phyloP scores from a whole-genome alignment of 2,113 vertebrate species.

The Bufo gargarizans region DNA sequence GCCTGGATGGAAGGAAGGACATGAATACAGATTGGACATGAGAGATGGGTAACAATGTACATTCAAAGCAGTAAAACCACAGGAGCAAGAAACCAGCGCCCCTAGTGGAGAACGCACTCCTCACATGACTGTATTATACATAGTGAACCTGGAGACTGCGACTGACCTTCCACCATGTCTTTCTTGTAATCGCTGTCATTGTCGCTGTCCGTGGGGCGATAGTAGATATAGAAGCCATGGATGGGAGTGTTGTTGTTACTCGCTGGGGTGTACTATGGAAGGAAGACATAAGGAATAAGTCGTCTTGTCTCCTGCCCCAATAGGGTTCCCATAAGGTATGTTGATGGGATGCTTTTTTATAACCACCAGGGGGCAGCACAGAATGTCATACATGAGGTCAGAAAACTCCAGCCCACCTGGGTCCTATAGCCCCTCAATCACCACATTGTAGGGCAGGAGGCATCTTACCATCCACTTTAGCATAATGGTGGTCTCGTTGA shows the following conservation, averaged over 20 bases:
- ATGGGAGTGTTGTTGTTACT: constrained; percentile 97
- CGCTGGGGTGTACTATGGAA: constrained; percentile 84
- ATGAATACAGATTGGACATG: background rate
- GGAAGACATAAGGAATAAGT: background rate
- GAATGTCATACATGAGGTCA: too few relatives aligned
- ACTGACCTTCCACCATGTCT: constrained; percentile 90
- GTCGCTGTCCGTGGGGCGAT: constrained; percentile 97
- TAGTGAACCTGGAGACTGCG: background rate
- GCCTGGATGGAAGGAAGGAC: constrained; percentile 66
- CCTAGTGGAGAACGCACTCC: background rate
- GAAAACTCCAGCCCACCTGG: background rate
- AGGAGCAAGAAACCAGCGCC: background rate
- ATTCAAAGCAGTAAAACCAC: background rate
- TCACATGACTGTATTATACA: background rate
- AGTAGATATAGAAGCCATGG: constrained; percentile 97
- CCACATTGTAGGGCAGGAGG: background rate
- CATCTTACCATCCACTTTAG: constrained; percentile 94
- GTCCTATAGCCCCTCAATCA: background rate
- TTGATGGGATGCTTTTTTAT: background rate
- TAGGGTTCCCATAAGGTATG: too few relatives aligned
- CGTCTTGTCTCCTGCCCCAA: background rate
- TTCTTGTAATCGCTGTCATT: constrained; percentile 98
- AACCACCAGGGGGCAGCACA: background rate
- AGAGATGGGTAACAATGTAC: background rate
- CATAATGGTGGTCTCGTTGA: constrained; percentile 96